phyloP scores from a whole-genome alignment of 2,113 vertebrate genomes.

The Mustela nigripes region DNA sequence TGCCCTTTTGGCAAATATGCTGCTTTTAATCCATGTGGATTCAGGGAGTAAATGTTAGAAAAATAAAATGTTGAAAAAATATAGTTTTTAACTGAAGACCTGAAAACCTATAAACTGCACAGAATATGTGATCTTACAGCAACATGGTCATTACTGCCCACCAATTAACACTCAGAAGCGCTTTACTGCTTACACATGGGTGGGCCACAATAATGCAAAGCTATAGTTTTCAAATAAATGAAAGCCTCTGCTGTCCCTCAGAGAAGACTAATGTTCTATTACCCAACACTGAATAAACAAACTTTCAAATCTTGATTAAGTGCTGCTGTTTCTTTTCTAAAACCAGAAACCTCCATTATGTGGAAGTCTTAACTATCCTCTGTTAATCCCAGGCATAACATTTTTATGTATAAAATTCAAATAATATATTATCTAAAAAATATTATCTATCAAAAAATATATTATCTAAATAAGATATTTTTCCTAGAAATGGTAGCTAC shows the following conservation, averaged over 20 bases:
- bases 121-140: background rate
- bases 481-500: slow-evolving; percentile 14
- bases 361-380: background rate
- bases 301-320: background rate
- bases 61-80: background rate
- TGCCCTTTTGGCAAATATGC: background rate
- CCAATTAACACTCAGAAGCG: no score
- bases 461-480: background rate
- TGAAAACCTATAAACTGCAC: background rate
- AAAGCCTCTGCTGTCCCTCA: background rate
- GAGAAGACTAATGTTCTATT: background rate
- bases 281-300: background rate
- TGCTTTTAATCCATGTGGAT: background rate
- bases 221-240: background rate
- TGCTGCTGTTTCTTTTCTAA: background rate
- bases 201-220: background rate
- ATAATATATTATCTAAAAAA: background rate
- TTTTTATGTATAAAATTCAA: slow-evolving; percentile 14
- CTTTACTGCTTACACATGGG: rapidly evolving
- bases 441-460: background rate
- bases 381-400: background rate
- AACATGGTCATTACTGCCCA: background rate
- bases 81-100: background rate
- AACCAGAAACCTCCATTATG: background rate
- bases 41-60: background rate